These are phyloP conservation scores for Tetanocera ferruginea DNA, from an alignment of 2,888 invertebrate genomes.

Conservation along the genomic window DNA sequence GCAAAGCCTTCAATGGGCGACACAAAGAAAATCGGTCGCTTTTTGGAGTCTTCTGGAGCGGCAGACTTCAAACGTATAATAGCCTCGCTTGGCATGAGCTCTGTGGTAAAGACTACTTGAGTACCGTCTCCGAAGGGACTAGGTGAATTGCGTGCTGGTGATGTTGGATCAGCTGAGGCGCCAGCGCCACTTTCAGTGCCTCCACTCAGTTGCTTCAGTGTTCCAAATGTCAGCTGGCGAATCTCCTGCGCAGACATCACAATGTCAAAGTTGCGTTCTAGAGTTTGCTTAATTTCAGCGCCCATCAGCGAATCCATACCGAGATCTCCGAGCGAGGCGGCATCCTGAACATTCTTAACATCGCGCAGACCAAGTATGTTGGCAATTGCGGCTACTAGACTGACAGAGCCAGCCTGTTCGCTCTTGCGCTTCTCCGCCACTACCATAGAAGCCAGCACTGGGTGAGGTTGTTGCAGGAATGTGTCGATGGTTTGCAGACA, in stretches of 20 bases:
- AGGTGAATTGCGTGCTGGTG: constrained; percentile 56
- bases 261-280: constrained; percentile 93
- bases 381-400: constrained; percentile 83
- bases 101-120: constrained; percentile 73
- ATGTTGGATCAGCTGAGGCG: constrained; percentile 43
- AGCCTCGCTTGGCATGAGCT: constrained; percentile 82
- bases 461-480: constrained; percentile 90
- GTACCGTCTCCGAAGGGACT: constrained; percentile 70
- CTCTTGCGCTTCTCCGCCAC: constrained; percentile 86
- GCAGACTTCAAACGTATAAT: constrained; percentile 78
- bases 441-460: constrained; percentile 87
- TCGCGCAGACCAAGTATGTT: constrained; percentile 95
- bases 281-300: constrained; percentile 96
- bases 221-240: constrained; percentile 83
- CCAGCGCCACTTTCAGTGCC: constrained; percentile 52
- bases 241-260: constrained; percentile 93
- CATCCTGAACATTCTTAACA: constrained; percentile 80
- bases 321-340: constrained; percentile 88
- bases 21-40: constrained; percentile 76
- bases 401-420: constrained; percentile 73
- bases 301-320: constrained; percentile 99
- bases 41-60: constrained; percentile 62
- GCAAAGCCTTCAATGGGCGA: constrained; percentile 94
- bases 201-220: constrained; percentile 74
- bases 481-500: constrained; percentile 90